Evolutionary conservation across 2,113 vertebrate species (phyloP).

Genomic region (Gnathonemus echidnorhynchus): DNA sequence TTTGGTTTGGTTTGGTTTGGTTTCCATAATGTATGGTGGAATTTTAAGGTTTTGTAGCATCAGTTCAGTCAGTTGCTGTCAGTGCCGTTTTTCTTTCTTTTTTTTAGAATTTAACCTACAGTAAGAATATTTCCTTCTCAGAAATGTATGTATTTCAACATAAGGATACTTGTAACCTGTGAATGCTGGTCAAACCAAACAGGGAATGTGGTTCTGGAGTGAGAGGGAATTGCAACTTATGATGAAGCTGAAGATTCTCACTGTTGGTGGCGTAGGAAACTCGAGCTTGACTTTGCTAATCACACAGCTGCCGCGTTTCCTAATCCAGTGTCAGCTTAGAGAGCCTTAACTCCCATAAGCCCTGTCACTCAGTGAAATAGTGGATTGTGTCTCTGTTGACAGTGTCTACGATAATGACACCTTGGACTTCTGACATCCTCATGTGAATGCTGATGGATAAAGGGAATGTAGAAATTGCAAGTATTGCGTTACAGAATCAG

Average conservation of each 20-base stretch:
- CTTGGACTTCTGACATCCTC: not conserved
- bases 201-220: constrained; percentile 37
- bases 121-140: not conserved
- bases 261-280: constrained; percentile 31
- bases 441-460: not conserved
- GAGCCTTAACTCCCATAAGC: not conserved
- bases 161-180: not conserved
- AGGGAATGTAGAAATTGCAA: not conserved
- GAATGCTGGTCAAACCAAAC: not conserved
- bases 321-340: constrained; percentile 19
- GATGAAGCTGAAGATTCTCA: constrained; percentile 31
- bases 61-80: not conserved
- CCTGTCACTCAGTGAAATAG: not conserved
- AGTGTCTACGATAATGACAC: not conserved
- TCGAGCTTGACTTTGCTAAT: constrained; percentile 34
- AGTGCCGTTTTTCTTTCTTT: not conserved
- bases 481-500: not conserved
- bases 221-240: constrained; percentile 32
- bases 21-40: not conserved
- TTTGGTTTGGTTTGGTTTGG: not conserved
- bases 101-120: not conserved
- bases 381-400: not conserved
- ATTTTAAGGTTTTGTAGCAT: not conserved
- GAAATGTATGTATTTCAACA: not conserved
- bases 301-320: constrained; percentile 41